These are phyloP conservation scores for Drosophila mimetica DNA, from an alignment of 2,888 invertebrate species.

Conservation along the genomic window DNA sequence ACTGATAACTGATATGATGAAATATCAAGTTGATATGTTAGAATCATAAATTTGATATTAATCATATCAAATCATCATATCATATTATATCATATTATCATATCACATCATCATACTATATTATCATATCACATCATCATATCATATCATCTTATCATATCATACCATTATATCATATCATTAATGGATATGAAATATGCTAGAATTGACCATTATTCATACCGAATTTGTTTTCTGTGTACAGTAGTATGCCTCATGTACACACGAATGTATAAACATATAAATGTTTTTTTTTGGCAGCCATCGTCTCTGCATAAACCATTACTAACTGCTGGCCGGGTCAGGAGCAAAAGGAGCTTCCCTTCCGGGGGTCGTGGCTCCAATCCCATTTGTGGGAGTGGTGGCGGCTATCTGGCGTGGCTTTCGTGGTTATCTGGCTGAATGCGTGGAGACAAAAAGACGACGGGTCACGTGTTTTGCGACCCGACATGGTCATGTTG, in stretches of 20 bases:
- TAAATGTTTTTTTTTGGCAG: conserved; percentile 13
- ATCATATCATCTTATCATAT: no score
- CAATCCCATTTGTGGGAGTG: conserved; percentile 17
- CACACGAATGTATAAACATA: conserved; percentile 2
- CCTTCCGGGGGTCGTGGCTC: conserved; percentile 9
- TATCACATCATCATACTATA: no score
- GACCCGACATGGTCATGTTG: conserved; percentile 7
- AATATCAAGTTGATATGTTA: no score
- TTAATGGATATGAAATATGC: no score
- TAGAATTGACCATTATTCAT: no score
- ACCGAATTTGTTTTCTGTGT: no score
- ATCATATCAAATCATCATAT: no score
- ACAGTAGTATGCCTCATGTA: not conserved
- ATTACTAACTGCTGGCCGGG: conserved; percentile 63
- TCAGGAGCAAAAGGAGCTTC: conserved; percentile 1
- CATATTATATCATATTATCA: no score
- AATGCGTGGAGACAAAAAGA: conserved; percentile 17
- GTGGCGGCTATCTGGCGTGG: not conserved
- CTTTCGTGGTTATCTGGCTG: conserved; percentile 3
- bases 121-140: no score
- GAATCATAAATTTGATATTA: no score
- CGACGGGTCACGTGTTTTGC: conserved; percentile 7
- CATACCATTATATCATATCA: no score
- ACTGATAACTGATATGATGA: no score
- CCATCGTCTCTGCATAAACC: conserved; percentile 53